Conservation (phyloP, 2,113 vertebrate genomes). For the Tragelaphus strepsiceros region DNA sequence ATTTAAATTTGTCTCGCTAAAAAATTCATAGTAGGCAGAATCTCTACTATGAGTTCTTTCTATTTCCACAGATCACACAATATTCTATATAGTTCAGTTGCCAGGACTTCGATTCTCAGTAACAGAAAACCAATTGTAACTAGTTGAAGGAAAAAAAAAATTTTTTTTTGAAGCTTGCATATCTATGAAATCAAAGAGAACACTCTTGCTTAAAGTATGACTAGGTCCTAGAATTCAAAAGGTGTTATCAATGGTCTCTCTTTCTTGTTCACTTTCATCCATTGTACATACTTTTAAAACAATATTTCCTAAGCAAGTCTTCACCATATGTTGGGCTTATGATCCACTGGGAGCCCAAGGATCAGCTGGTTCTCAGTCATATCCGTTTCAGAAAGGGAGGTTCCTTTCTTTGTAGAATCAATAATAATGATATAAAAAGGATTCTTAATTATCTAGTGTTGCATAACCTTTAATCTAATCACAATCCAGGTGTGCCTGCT, state of each 20-base stretch:
- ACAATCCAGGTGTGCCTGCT: not conserved
- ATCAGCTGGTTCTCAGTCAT: not conserved
- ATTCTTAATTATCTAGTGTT: not conserved
- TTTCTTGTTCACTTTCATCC: constrained; percentile 45
- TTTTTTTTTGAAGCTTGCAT: not conserved
- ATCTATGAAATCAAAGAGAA: constrained; percentile 43
- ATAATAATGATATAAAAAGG: not conserved
- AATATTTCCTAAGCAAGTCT: not conserved
- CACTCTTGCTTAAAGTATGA: not conserved
- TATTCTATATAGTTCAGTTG: not conserved
- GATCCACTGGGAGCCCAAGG: not conserved
- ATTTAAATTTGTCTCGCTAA: not conserved
- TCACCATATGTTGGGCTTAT: not conserved
- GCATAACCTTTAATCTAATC: not conserved
- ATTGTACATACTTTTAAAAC: constrained; percentile 8
- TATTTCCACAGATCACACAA: not conserved
- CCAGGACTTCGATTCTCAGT: not conserved
- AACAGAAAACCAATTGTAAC: not conserved
- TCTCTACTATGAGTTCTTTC: not conserved
- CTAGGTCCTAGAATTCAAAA: constrained; percentile 23
- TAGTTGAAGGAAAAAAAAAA: not conserved
- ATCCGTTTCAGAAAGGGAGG: not conserved
- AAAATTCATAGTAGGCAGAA: not conserved
- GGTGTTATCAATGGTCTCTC: not conserved
- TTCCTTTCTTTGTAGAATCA: not conserved